These are phyloP conservation scores for Drosophila nr. medialis DNA, from an alignment of 2,888 invertebrate genomes.

Conservation along the genomic window DNA sequence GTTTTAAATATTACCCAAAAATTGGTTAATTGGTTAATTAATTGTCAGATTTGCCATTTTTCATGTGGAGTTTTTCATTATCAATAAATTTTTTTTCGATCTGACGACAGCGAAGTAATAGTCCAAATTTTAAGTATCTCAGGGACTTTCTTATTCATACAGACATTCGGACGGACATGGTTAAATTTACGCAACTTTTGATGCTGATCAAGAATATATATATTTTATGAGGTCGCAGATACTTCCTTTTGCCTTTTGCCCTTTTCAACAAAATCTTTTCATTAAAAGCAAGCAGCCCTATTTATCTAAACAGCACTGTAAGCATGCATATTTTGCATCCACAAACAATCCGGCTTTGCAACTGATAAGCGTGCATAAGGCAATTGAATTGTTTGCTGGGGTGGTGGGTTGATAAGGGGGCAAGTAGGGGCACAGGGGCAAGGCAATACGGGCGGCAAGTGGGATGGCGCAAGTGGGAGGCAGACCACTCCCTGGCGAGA, in stretches of 20 bases:
- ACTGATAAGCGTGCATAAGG: slow-evolving; percentile 2
- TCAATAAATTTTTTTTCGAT: too few species aligned
- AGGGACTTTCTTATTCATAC: too few species aligned
- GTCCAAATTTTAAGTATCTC: too few species aligned
- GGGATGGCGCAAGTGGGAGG: not conserved
- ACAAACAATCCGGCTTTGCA: not conserved
- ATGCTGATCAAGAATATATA: too few species aligned
- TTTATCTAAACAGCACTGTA: not conserved
- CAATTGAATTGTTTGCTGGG: slow-evolving; percentile 3
- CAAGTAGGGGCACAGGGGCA: not conserved
- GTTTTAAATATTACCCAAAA: too few species aligned
- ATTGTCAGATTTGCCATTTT: too few species aligned
- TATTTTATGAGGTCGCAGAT: too few species aligned
- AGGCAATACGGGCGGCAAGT: not conserved
- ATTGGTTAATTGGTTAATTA: too few species aligned
- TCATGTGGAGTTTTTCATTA: too few species aligned
- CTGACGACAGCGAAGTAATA: not conserved
- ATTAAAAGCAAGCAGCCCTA: not conserved
- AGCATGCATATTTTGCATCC: not conserved
- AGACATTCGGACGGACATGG: too few species aligned
- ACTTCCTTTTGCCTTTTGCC: too few species aligned
- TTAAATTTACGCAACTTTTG: too few species aligned
- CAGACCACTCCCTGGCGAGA: not conserved
- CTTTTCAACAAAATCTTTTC: not conserved
- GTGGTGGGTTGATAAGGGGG: not conserved